Evolutionary conservation across 2,888 invertebrate genomes (phyloP).

Genomic region (Schizaphis graminum): DNA sequence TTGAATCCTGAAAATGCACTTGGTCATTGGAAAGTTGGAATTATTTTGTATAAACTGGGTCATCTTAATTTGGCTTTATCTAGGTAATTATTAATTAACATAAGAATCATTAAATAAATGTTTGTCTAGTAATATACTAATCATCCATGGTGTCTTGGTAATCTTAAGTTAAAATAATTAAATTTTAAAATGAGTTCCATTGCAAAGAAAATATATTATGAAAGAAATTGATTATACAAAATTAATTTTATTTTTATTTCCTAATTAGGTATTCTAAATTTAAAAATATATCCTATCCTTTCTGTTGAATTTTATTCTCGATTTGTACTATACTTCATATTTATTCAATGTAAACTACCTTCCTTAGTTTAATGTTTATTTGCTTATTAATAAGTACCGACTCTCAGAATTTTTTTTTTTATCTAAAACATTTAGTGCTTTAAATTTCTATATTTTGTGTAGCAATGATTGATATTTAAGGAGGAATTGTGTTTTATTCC

Average conservation of each 20-base stretch:
- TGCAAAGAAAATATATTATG: background rate
- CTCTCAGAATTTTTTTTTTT: background rate
- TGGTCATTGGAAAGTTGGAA: constrained; percentile 97
- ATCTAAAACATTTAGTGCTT: background rate
- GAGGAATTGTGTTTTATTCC: background rate
- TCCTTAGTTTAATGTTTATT: background rate
- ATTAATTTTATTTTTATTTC: background rate
- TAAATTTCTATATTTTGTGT: background rate
- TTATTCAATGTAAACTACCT: background rate
- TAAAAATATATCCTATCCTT: background rate
- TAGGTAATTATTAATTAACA: background rate
- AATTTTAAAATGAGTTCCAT: background rate
- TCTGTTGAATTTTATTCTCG: background rate
- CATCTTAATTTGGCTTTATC: constrained; percentile 70
- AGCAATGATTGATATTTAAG: too few species aligned
- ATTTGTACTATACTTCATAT: background rate
- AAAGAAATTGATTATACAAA: background rate
- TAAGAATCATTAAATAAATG: background rate
- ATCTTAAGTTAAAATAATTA: background rate
- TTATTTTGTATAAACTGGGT: constrained; percentile 99
- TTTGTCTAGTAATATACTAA: background rate
- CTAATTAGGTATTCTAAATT: too few species aligned
- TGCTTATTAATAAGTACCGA: background rate
- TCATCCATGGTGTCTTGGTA: background rate
- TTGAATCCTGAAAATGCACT: constrained; percentile 96